Base-by-base conservation (phyloP, 2,113 vertebrate species). In the Platichthys flesus region DNA sequence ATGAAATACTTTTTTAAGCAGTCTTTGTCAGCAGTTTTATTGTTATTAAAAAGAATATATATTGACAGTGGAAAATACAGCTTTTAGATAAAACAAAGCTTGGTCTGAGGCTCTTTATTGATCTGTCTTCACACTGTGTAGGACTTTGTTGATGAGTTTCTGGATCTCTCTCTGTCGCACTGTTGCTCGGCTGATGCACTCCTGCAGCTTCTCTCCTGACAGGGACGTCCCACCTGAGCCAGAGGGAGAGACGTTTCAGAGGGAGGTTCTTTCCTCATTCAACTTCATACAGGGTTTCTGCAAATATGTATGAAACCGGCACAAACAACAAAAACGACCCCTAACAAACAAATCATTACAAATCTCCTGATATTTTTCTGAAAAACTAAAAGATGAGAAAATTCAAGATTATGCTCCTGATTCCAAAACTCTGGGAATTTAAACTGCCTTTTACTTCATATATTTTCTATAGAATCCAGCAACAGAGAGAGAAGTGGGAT, bases 181-280 rank as follows among this genome's bases (percentile, higher is more conserved):
- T 28, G 94, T 84, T 60, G 97, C 96, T 79, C 96, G 94, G 82
- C 85, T 95, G 90, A 98, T 95, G 26, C 97, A 98, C 77, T 97
- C 96, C 88, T 99, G 98, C 87, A 99, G 95, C 85, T 97, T 97
- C 90, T 97, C 94, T 74, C 93, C 96, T 1, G 96, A 95, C 73
- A 99, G 88, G 1, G 95, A 90, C 65, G 96, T 97, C 76, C 97
- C 98, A 84, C 97, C 97, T 99, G 87, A 84, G 45, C 2, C 51
- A 61, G 20, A 78, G 18, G 7, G 1, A 23, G 18, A 59, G 28
- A 40, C 9, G 13, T 1, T 63, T 9, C 23, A 26, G 1, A 55
- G 0, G 2, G n/a, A 16, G 9, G 5, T 15, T 20, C 1, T 16
- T 51, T 42, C 9, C 35, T 37, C 9, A 37, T 47, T 47, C 3